Percentiles rank a stretch among this genome's conserved stretches.
Evolutionary conservation across 2,888 invertebrate genomes (phyloP).

Genomic region (Synergus umbraculus): DNA sequence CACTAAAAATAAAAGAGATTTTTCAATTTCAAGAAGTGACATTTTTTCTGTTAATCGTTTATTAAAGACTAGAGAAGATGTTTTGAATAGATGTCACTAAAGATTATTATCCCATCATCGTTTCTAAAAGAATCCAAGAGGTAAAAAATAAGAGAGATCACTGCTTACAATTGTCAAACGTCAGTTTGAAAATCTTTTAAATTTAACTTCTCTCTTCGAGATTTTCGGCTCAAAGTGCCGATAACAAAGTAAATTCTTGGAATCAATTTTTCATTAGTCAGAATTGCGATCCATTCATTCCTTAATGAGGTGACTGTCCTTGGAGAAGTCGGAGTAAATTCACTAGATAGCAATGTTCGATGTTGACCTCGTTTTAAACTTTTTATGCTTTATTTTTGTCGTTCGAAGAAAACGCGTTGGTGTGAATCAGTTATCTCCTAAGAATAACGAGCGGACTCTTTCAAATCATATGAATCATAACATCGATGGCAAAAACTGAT

Average conservation of each 20-base stretch:
- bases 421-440: constrained; percentile 57
- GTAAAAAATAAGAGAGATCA: not conserved
- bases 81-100: constrained; percentile 26
- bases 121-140: not conserved
- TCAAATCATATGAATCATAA: constrained; percentile 53
- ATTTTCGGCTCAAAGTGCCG: not conserved
- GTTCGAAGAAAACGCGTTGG: constrained; percentile 45
- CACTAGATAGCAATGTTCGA: constrained; percentile 21
- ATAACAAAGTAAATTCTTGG: not conserved
- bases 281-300: not conserved
- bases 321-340: not conserved
- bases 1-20: not conserved
- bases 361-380: constrained; percentile 40
- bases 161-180: not conserved
- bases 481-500: constrained; percentile 44
- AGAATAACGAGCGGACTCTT: constrained; percentile 59
- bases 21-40: not conserved
- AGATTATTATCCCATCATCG: not conserved
- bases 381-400: constrained; percentile 46
- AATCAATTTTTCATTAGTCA: constrained; percentile 11
- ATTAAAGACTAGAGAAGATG: constrained; percentile 1
- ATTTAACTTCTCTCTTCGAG: not conserved
- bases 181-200: not conserved
- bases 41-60: not conserved
- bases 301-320: constrained; percentile 5